Percentiles rank a stretch among this genome's conserved stretches.
Conservation (phyloP, 92 coral and sea anemone genomes). For the Epizoanthus scotinus region DNA sequence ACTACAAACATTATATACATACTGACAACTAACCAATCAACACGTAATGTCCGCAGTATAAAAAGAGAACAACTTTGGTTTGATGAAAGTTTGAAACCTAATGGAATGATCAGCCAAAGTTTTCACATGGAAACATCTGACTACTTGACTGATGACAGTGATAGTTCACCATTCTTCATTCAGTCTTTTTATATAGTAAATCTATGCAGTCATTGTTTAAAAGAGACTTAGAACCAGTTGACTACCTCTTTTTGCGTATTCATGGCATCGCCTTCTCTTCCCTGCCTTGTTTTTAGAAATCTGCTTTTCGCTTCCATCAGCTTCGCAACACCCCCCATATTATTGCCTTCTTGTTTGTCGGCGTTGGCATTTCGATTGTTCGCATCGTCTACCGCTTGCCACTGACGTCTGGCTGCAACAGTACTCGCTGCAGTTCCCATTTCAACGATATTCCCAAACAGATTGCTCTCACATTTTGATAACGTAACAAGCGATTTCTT, state of each 20-base stretch:
- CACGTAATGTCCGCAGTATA: too few species aligned
- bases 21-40: too few species aligned
- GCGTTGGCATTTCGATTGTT: slow-evolving; percentile 7
- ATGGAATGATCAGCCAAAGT: too few species aligned
- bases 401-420: slow-evolving; percentile 62
- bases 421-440: slow-evolving; percentile 85
- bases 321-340: slow-evolving; percentile 83
- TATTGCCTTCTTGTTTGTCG: slow-evolving; percentile 48
- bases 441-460: background rate
- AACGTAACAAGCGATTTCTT: background rate
- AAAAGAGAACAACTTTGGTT: too few species aligned
- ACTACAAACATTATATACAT: too few species aligned
- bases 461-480: slow-evolving; percentile 3
- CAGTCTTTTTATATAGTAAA: too few species aligned
- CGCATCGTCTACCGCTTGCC: slow-evolving; percentile 71
- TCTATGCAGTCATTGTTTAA: background rate
- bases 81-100: too few species aligned
- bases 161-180: too few species aligned
- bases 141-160: too few species aligned
- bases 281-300: slow-evolving; percentile 78
- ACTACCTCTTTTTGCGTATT: slow-evolving; percentile 81
- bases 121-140: too few species aligned
- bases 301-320: slow-evolving; percentile 90
- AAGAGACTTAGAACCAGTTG: background rate
- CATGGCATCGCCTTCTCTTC: slow-evolving; percentile 71